These are phyloP conservation scores for Tyria jacobaeae DNA, from an alignment of 2,888 invertebrate species.

Conservation along the genomic window DNA sequence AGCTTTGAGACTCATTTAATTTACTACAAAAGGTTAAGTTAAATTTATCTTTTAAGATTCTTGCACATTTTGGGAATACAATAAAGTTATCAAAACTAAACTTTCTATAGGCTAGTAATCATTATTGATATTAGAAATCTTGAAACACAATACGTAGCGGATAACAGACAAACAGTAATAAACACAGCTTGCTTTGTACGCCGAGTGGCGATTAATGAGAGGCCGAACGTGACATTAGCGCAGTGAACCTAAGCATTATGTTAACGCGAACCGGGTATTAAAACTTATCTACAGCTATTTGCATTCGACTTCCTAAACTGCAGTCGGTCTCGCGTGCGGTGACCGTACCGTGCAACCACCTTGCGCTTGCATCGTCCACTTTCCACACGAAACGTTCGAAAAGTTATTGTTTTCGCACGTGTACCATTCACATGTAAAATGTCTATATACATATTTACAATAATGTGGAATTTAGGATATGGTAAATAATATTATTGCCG, in stretches of 20 bases:
- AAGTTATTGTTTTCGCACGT: slow-evolving; percentile 48
- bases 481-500: slow-evolving; percentile 32
- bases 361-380: slow-evolving; percentile 48
- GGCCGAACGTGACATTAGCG: slow-evolving; percentile 85
- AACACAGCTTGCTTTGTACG: slow-evolving; percentile 75
- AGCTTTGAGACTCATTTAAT: neutral
- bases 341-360: slow-evolving; percentile 41
- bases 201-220: slow-evolving; percentile 79
- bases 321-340: slow-evolving; percentile 59
- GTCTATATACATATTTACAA: slow-evolving; percentile 45
- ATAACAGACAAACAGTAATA: slow-evolving; percentile 59
- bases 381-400: slow-evolving; percentile 44
- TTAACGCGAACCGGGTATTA: slow-evolving; percentile 77
- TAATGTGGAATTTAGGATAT: slow-evolving; percentile 38
- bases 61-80: neutral
- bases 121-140: slow-evolving; percentile 52
- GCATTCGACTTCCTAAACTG: slow-evolving; percentile 83
- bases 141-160: slow-evolving; percentile 46
- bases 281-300: slow-evolving; percentile 85
- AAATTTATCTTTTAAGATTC: no score
- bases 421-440: slow-evolving; percentile 47
- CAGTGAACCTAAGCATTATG: slow-evolving; percentile 80
- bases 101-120: slow-evolving; percentile 28
- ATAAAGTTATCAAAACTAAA: neutral
- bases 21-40: no score